These are phyloP conservation scores for Natator depressus DNA, from an alignment of 2,113 vertebrate genomes.

Conservation along the genomic window DNA sequence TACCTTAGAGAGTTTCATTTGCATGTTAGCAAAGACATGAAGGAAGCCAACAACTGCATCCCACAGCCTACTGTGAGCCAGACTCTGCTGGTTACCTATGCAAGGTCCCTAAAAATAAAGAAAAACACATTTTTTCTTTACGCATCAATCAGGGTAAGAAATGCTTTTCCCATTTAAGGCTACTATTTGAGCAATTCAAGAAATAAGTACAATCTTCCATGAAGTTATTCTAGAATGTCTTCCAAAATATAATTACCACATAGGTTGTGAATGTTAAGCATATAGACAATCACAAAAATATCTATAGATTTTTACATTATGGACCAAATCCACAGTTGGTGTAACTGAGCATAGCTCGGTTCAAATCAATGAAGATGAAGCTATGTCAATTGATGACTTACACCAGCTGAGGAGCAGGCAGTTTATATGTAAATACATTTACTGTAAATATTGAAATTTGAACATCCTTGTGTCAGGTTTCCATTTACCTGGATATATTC, in stretches of 20 bases:
- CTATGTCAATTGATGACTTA: background rate
- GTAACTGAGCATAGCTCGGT: background rate
- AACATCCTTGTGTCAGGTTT: background rate
- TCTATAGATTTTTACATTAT: background rate
- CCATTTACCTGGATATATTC: conserved; percentile 96
- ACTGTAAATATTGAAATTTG: background rate
- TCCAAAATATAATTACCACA: background rate
- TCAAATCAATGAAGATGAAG: background rate
- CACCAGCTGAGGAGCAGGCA: accelerated
- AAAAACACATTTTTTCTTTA: background rate
- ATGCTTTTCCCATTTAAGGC: background rate
- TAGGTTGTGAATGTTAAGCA: background rate
- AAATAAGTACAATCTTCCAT: background rate
- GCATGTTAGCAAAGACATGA: conserved; percentile 99
- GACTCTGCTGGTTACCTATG: conserved; percentile 96
- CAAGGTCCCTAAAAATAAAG: conserved; percentile 87
- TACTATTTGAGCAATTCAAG: background rate
- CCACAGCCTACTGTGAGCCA: conserved; percentile 97
- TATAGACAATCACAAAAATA: background rate
- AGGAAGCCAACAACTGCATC: conserved; percentile 97
- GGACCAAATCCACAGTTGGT: background rate
- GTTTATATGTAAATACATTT: background rate
- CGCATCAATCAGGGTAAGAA: background rate
- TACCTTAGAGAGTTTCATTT: conserved; percentile 99
- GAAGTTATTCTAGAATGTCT: background rate